These are phyloP conservation scores for Rhogogaster chlorosoma DNA, from an alignment of 2,888 invertebrate genomes.

Conservation along the genomic window DNA sequence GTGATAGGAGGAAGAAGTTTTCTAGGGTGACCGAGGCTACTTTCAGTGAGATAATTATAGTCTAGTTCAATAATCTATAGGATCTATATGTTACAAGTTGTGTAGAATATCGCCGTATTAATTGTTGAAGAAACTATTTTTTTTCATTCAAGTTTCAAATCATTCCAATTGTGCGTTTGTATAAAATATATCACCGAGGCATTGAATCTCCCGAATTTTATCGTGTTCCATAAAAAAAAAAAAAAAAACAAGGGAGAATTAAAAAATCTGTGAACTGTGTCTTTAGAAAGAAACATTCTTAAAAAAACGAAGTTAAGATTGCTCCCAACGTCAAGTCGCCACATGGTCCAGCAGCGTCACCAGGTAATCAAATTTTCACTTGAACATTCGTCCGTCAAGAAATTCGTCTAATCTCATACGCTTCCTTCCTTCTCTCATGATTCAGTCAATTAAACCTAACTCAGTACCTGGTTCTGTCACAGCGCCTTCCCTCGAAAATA, in stretches of 20 bases:
- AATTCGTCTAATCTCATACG: neutral
- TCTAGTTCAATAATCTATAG: neutral
- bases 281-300: neutral
- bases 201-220: neutral
- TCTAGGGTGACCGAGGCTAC: neutral
- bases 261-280: slow-evolving; percentile 12
- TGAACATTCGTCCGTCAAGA: neutral
- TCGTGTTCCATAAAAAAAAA: neutral
- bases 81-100: neutral
- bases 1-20: neutral
- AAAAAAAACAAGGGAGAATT: neutral
- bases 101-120: neutral
- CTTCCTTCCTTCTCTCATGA: neutral
- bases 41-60: neutral
- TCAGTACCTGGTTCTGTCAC: neutral
- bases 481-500: neutral
- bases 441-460: neutral
- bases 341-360: slow-evolving; percentile 64
- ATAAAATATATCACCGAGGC: neutral
- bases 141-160: neutral
- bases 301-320: slow-evolving; percentile 63
- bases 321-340: slow-evolving; percentile 67
- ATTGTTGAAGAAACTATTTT: neutral
- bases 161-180: neutral
- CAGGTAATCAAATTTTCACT: slow-evolving; percentile 61